phyloP scores from a whole-genome alignment of 2,888 invertebrate genomes.

The Sphaerophoria taeniata region DNA sequence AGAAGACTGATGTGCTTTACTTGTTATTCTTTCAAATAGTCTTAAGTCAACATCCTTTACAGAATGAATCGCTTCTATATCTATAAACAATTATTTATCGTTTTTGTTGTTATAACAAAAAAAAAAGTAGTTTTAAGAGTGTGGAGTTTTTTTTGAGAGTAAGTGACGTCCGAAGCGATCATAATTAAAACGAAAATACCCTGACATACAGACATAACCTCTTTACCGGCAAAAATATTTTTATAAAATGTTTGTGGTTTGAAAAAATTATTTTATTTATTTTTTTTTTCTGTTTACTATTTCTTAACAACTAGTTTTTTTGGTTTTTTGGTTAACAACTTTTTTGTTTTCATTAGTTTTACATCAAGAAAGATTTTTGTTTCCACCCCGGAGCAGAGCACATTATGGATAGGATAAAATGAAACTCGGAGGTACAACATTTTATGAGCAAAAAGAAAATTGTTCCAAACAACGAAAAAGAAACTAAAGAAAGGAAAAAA shows the following conservation, averaged over 20 bases:
- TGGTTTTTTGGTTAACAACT: slow-evolving; percentile 52
- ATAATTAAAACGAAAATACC: slow-evolving; percentile 65
- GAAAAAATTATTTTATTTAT: slow-evolving; percentile 70
- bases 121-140: slow-evolving; percentile 71
- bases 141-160: slow-evolving; percentile 45
- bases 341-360: slow-evolving; percentile 61
- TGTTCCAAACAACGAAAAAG: slow-evolving; percentile 32
- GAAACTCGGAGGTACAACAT: slow-evolving; percentile 32
- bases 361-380: slow-evolving; percentile 51
- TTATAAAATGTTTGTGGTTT: slow-evolving; percentile 69
- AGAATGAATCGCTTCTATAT: slow-evolving; percentile 77
- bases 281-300: slow-evolving; percentile 68
- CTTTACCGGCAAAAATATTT: slow-evolving; percentile 53
- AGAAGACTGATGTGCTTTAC: slow-evolving; percentile 71
- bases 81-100: slow-evolving; percentile 76
- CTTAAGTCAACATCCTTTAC: slow-evolving; percentile 84
- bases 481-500: slow-evolving; percentile 31
- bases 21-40: slow-evolving; percentile 78
- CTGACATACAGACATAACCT: slow-evolving; percentile 48
- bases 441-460: slow-evolving; percentile 36
- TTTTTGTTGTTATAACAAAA: slow-evolving; percentile 70
- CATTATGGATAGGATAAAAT: slow-evolving; percentile 71
- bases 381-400: slow-evolving; percentile 76
- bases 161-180: slow-evolving; percentile 61
- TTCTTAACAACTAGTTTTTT: slow-evolving; percentile 68